Evolutionary conservation across 2,888 invertebrate genomes (phyloP), one percentile per base, ranked within the genome.

Genomic region (Polyploca ridens): DNA sequence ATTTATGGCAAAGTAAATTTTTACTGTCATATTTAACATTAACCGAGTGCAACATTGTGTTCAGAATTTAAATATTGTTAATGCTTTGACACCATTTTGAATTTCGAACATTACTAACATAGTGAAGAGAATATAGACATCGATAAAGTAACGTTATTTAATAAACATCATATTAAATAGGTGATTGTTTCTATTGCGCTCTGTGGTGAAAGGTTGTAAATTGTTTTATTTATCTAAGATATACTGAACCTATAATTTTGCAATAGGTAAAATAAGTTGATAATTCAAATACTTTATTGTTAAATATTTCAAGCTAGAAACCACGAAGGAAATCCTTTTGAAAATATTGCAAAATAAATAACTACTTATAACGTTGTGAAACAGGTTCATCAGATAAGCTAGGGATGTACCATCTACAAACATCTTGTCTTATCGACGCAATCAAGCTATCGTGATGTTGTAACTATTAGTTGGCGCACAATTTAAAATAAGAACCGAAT

Each of bases 321-420:
- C 27, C 27, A 27, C 27, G 27, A 27, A 27, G 27, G 27, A 27
- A 27, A 27, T 1, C 27, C 27, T 27, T 27, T 27, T 27, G 1
- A 27, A 27, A 27, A 27, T 27, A 27, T 27, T 27, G 27, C 27
- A 27, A 27, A 27, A 27, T 27, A 27, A 27, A 27, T 27, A 27
- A 27, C 27, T 27, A 27, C 27, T 27, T 27, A 2, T 27, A 27
- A 27, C 27, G 27, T 27, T 27, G 27, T 27, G 14, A 13, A 44
- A 14, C 44, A 14, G 11, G 65, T 66, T 64, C 66, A 77, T 79
- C 76, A 73, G 73, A 74, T 77, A 71, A 72, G 66, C 69, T 77
- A 82, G 80, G 75, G 82, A 81, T 79, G 84, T 72, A 63, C 75
- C 66, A 68, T 68, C 71, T 62, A 74, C 73, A 66, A 68, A 66